Base-by-base conservation (phyloP, 1,140 invertebrate species). In the Drosophila nigrodunni region DNA sequence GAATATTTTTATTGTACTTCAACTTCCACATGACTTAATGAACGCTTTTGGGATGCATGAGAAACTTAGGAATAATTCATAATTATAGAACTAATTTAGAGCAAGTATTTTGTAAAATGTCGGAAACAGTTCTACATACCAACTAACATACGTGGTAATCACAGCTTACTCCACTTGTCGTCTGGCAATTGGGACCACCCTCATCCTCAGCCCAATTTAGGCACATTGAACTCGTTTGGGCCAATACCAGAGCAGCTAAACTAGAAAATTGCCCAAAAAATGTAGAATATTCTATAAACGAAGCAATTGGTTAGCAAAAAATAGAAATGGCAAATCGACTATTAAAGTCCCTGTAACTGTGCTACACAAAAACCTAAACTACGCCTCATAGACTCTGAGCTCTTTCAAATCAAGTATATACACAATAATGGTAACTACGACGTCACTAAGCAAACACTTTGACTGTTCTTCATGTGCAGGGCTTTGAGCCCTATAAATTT, bases 221-320 rank as follows among this genome's bases (percentile, higher is more conserved):
- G 69, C 49, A 62, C 74, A 68, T 44, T 65, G 58, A 77, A 73
- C 70, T 39, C 47, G 35, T 7, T 8, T 8, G 3, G 15, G 37
- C 15, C 41, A 58, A 59, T 59, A 30, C 41, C 57, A 46, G 57
- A 59, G 39, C 57, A 46, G 57, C 41, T 46, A 59, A 59, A 41
- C 57, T 34, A 46, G 57, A 44, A 44, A 59, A 13, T 44, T 41
- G 2, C 21, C 34, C 25, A 44, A 57, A 25, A 8, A 35, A 25
- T 10, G 3, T 18, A 57, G 50, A 54, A 54, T 30, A 5, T 30
- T 30, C n/a, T n/a, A n/a, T n/a, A n/a, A n/a, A n/a, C 25, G 25
- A 30, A 30, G 3, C 25, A 25, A 25, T 25, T 3, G 4, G 25
- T 25, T 25, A 25, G 2, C 25, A 25, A 25, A 25, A 25, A 25